Evolutionary conservation across 2,113 vertebrate species (phyloP).

Genomic region (Gavia stellata): DNA sequence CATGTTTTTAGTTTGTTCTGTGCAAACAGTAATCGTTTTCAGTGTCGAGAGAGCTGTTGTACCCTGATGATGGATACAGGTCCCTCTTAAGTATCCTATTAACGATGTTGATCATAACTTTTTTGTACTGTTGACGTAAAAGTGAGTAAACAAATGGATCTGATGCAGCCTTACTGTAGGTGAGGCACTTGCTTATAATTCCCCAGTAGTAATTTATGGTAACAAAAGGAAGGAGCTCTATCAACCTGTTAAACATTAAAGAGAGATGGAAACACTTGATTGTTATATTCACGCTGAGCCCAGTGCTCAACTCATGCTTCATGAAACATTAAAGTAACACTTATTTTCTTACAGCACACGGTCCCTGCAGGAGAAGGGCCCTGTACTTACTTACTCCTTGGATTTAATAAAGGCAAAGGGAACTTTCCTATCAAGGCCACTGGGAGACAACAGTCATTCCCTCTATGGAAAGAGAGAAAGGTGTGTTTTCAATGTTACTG

Average conservation of each 20-base stretch:
- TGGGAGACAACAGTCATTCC: not conserved
- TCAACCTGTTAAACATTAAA: conserved; percentile 73
- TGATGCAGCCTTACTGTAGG: conserved; percentile 77
- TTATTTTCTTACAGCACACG: not conserved
- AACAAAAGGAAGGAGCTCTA: conserved; percentile 75
- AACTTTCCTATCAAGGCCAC: not conserved
- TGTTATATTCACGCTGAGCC: not conserved
- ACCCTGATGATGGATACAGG: conserved; percentile 65
- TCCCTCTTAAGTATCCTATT: conserved; percentile 70
- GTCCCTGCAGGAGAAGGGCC: not conserved
- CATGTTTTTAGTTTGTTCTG: conserved; percentile 60
- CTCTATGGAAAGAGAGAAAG: not conserved
- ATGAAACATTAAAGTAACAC: conserved; percentile 26
- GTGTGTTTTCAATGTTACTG: not conserved
- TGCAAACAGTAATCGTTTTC: conserved; percentile 73
- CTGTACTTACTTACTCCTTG: not conserved
- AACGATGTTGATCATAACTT: conserved; percentile 72
- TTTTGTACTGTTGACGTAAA: conserved; percentile 77
- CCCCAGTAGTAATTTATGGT: conserved; percentile 76
- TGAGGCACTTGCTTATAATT: conserved; percentile 75
- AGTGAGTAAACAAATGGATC: conserved; percentile 79
- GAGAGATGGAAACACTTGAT: conserved; percentile 10
- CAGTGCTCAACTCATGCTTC: not conserved
- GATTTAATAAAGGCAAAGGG: not conserved
- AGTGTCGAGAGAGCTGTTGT: conserved; percentile 73